Evolutionary conservation across 2,113 vertebrate species (phyloP).

Genomic region (Casuarius casuarius): DNA sequence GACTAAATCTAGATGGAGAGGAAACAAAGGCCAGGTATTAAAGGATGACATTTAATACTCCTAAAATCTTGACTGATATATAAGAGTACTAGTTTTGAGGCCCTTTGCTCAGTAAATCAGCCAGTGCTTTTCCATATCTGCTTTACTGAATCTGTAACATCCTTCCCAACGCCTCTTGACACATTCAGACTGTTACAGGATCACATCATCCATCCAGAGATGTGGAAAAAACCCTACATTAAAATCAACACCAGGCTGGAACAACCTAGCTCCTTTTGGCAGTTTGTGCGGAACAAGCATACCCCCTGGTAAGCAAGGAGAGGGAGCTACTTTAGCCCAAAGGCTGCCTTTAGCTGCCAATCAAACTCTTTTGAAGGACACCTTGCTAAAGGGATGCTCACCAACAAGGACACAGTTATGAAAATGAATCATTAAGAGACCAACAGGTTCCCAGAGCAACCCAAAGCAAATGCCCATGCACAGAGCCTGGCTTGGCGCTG

Average conservation of each 20-base stretch:
- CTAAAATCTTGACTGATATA: not conserved
- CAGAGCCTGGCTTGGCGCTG: not conserved
- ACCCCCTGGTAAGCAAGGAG: not conserved
- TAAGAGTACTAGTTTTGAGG: not conserved
- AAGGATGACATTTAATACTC: not conserved
- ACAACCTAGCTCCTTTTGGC: not conserved
- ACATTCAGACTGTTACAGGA: not conserved
- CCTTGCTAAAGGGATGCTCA: not conserved
- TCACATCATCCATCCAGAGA: not conserved
- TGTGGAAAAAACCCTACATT: not conserved
- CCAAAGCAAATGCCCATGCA: not conserved
- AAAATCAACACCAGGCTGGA: accelerated
- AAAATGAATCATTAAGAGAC: not conserved
- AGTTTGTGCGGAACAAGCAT: not conserved
- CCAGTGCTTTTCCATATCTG: not conserved
- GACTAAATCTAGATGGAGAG: not conserved
- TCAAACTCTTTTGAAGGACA: no score
- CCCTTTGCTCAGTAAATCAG: not conserved
- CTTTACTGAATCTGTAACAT: not conserved
- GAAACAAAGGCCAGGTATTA: not conserved
- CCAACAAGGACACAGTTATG: accelerated
- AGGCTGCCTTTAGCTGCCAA: not conserved
- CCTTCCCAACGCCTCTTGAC: not conserved
- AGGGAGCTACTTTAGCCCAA: not conserved
- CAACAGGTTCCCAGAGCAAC: not conserved